Percentiles rank a stretch among this genome's conserved stretches.
Evolutionary conservation across 2,113 vertebrate genomes (phyloP).

Genomic region (Arvicanthis niloticus): DNA sequence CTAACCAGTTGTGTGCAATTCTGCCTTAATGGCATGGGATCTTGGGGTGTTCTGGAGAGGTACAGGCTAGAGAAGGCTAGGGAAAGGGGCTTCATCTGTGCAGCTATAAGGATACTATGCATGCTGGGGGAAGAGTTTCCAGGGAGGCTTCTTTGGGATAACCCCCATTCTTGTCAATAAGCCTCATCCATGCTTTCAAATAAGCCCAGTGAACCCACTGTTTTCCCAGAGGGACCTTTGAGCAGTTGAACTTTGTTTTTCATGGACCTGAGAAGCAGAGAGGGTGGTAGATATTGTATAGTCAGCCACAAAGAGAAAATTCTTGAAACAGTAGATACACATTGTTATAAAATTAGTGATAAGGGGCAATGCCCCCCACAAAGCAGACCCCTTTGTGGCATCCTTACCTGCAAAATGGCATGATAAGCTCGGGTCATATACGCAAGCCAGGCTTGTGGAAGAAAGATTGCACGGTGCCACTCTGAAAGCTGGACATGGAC

Average conservation of each 20-base stretch:
- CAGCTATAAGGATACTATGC: not conserved
- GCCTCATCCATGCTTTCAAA: not conserved
- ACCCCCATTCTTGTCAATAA: not conserved
- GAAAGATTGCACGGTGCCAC: constrained; percentile 94
- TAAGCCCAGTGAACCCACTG: not conserved
- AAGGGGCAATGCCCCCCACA: not conserved
- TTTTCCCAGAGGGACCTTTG: too few species aligned
- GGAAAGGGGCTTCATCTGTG: not conserved
- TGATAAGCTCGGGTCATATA: constrained; percentile 94
- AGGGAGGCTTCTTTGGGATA: not conserved
- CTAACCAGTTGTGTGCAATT: not conserved
- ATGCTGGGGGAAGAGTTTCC: not conserved
- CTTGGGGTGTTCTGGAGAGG: not conserved
- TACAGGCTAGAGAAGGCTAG: not conserved
- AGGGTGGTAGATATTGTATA: not conserved
- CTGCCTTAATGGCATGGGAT: not conserved
- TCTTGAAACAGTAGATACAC: not conserved
- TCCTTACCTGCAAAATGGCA: constrained; percentile 93
- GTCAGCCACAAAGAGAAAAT: not conserved
- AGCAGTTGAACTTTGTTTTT: not conserved
- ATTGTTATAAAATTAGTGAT: not conserved
- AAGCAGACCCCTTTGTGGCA: not conserved
- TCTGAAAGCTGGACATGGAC: constrained; percentile 97
- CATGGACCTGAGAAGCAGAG: not conserved
- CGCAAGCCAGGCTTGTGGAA: constrained; percentile 94